Base-by-base conservation (phyloP, 1,140 invertebrate genomes). In the Streblospio benedicti region DNA sequence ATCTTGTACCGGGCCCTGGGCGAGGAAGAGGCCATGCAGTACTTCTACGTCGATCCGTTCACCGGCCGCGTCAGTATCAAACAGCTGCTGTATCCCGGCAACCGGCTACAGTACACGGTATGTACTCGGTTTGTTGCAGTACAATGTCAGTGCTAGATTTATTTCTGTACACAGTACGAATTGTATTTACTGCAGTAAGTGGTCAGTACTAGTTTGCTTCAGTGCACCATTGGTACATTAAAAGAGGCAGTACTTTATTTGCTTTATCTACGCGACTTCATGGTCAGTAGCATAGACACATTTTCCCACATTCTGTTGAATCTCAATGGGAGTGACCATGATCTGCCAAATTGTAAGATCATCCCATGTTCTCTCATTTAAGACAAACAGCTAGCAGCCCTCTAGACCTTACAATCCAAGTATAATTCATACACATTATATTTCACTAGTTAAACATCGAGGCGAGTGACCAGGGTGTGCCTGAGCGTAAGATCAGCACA, bases 41-140 rank as follows among this genome's bases (percentile, higher is more conserved):
- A 63, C 57, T 70, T 70, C 64, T 72, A 64, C 58, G 58, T 70
- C 2, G 55, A 63, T 31, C 63, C 69, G n/a, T 45, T 49, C 25
- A 64, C 60, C 45, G 69, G 69, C 6, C 45, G 44, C 27, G 57
- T 59, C 2, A 59, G 45, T 25, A 30, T 59, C 45, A 59, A 53
- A 35, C 50, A 59, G 47, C 16, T 33, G n/a, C 47, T 59, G 14
- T 59, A 59, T 31, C 57, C 57, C 28, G 57, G 57, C 18, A 53
- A 27, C 45, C 30, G 12, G 25, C 50, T 30, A 0, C 27, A 53
- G 20, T 59, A 59, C 30, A 51, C 45, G 12, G 57, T 59, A 53
- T 25, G 57, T 35, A 52, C 6, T n/a, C 50, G 16, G n/a, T 41
- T 9, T 12, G 9, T n/a, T 41, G 9, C 9, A 12, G 9, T 41